These are phyloP conservation scores for Steinernema khuongi DNA, from an alignment of 1,140 invertebrate genomes.

Conservation along the genomic window DNA sequence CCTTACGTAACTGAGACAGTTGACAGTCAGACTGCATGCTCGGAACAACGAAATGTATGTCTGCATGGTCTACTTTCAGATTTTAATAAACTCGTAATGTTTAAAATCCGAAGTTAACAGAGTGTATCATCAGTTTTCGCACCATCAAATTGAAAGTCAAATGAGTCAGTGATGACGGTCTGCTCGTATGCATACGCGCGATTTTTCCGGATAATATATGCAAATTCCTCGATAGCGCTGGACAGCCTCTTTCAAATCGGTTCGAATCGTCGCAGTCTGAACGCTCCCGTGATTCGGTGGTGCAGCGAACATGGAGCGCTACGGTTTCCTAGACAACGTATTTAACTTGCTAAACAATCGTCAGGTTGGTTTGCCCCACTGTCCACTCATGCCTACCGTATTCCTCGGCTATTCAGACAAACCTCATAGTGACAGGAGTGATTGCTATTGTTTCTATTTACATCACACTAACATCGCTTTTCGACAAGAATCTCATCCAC, in stretches of 20 bases:
- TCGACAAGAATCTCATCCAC: constrained; percentile 8
- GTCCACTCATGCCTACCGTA: not conserved
- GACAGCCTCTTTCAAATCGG: not conserved
- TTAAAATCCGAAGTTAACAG: not conserved
- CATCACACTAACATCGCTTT: not conserved
- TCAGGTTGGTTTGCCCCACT: not conserved
- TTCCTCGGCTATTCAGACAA: not conserved
- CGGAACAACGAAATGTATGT: no score
- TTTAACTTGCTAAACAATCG: not conserved
- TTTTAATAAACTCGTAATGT: no score
- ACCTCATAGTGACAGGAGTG: not conserved
- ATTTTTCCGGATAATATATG: constrained; percentile 6
- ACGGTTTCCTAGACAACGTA: not conserved
- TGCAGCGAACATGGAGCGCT: not conserved
- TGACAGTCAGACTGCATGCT: no score
- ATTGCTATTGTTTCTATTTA: not conserved
- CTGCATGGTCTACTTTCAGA: no score
- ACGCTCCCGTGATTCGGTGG: constrained; percentile 1
- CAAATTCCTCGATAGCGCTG: not conserved
- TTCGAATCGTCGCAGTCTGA: constrained; percentile 12
- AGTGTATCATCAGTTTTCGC: not conserved
- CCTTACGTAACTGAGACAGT: no score
- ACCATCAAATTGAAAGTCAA: constrained; percentile 6
- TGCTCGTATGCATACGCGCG: not conserved
- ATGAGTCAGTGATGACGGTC: not conserved